These are phyloP conservation scores for Exaiptasia diaphana DNA, from an alignment of 64 coral and sea anemone genomes.

Conservation along the genomic window DNA sequence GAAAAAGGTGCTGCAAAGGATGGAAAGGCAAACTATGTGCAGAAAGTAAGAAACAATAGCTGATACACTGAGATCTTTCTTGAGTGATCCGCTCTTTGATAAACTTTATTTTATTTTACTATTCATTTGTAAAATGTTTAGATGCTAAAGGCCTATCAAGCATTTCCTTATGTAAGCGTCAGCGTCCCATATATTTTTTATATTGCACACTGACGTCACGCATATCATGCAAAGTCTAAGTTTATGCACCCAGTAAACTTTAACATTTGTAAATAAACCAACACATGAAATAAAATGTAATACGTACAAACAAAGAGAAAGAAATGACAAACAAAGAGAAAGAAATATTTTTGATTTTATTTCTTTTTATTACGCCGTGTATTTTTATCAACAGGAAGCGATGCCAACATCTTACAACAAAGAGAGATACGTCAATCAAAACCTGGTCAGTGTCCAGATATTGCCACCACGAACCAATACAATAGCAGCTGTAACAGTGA, in stretches of 20 bases:
- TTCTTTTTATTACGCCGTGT: neutral
- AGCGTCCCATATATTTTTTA: no score
- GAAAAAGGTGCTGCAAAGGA: slow-evolving; percentile 24
- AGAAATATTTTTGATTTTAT: no score
- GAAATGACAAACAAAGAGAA: no score
- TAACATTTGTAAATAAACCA: no score
- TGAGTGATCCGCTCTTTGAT: no score
- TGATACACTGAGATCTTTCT: neutral
- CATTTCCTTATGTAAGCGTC: no score
- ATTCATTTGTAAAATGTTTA: no score
- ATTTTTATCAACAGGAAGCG: neutral
- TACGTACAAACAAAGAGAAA: no score
- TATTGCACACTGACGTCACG: neutral
- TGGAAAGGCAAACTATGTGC: slow-evolving; percentile 25
- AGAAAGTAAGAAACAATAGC: slow-evolving; percentile 7
- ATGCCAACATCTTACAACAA: neutral
- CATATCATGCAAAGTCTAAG: neutral
- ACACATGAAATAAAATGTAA: no score
- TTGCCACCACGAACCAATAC: neutral
- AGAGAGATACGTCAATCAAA: neutral
- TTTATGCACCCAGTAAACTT: no score
- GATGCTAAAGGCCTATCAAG: neutral
- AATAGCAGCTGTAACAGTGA: neutral
- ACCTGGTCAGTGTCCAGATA: neutral
- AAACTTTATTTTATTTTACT: no score